A percentile compares a stretch with the other conserved stretches of the same genome.
Evolutionary conservation across 2,113 vertebrate species (phyloP).

Genomic region (Dermatemys mawii): DNA sequence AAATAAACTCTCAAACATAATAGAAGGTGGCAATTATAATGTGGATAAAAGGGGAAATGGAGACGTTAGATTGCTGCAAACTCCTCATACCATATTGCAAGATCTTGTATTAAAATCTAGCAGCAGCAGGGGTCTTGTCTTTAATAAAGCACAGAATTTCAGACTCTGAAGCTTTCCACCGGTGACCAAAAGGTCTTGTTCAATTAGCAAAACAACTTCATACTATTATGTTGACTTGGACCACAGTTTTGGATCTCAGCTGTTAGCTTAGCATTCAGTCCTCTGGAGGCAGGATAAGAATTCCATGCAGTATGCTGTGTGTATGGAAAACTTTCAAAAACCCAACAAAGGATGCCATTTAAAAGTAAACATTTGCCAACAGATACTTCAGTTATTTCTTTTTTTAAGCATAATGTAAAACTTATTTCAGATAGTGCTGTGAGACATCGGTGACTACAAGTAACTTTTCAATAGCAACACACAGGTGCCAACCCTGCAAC

Average conservation of each 20-base stretch:
- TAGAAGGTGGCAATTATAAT: neutral
- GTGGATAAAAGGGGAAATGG: neutral
- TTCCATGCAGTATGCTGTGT: neutral
- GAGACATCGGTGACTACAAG: neutral
- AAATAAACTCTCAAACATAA: constrained; percentile 28
- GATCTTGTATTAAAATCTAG: constrained; percentile 52
- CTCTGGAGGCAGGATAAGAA: neutral
- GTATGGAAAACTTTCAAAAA: neutral
- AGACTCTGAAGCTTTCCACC: constrained; percentile 35
- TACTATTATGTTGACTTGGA: constrained; percentile 37
- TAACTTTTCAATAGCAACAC: constrained; percentile 5
- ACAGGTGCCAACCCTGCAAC: too few species aligned
- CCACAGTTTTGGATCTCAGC: constrained; percentile 15
- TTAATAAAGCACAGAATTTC: constrained; percentile 61
- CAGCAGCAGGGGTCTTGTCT: constrained; percentile 55
- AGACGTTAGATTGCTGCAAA: neutral
- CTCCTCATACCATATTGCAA: neutral
- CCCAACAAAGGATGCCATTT: constrained; percentile 4
- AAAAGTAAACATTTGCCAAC: neutral
- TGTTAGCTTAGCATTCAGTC: constrained; percentile 36
- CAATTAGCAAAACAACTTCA: constrained; percentile 43
- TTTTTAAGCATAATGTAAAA: neutral
- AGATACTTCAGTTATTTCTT: neutral
- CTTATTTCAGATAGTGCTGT: neutral
- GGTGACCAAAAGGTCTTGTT: constrained; percentile 22